Conservation (phyloP, 2,113 vertebrate species). For the Nipponia nippon region DNA sequence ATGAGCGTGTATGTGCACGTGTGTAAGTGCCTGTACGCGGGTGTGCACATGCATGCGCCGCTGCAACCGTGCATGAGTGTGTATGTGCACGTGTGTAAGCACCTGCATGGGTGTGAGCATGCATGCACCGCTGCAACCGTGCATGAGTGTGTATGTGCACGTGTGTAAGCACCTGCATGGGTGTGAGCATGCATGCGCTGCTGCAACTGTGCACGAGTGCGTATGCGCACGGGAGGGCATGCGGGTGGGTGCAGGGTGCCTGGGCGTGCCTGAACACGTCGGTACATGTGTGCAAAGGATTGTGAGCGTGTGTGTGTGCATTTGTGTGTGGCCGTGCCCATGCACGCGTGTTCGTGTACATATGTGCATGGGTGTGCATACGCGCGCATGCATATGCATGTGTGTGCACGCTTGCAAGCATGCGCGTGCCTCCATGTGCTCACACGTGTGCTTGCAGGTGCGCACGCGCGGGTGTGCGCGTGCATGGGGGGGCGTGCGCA, state of each 20-base stretch:
- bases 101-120: fast-evolving
- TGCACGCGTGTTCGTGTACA: fast-evolving
- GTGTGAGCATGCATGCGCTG: fast-evolving
- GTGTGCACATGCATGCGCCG: too few relatives aligned
- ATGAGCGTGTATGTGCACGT: too few relatives aligned
- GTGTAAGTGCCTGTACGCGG: too few relatives aligned
- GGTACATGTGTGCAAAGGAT: fast-evolving
- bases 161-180: neutral
- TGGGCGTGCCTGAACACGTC: neutral
- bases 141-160: fast-evolving
- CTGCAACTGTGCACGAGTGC: fast-evolving
- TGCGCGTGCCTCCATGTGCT: fast-evolving
- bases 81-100: neutral
- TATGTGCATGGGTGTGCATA: fast-evolving
- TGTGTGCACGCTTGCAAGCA: neutral
- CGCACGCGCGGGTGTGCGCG: fast-evolving
- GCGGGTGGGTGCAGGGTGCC: neutral
- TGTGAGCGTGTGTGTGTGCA: fast-evolving
- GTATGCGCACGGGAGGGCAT: fast-evolving
- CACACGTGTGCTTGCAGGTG: fast-evolving
- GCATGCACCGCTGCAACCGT: neutral
- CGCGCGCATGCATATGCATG: fast-evolving
- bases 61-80: neutral
- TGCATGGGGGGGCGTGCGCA: too few relatives aligned
- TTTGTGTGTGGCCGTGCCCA: neutral